These are phyloP conservation scores for Macrochelys suwanniensis DNA, from an alignment of 2,797 vertebrate genomes.

Conservation along the genomic window DNA sequence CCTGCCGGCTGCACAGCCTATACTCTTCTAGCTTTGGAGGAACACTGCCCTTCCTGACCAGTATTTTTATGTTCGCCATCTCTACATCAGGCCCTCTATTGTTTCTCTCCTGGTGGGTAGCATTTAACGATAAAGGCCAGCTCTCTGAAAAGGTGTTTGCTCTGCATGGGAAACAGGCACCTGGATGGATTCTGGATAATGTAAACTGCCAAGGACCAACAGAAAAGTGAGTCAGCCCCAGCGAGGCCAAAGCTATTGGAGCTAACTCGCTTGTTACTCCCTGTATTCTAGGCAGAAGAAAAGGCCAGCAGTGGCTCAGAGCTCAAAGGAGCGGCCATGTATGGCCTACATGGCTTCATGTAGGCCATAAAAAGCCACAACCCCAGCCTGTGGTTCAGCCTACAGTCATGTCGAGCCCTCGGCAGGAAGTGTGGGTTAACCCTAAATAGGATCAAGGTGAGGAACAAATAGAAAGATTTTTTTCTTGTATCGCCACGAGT, in stretches of 20 bases:
- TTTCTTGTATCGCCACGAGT: conserved; percentile 53
- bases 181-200: not conserved
- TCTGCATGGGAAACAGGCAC: conserved; percentile 61
- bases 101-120: conserved; percentile 21
- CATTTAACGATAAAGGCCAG: not conserved
- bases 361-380: conserved; percentile 18
- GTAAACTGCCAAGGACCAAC: not conserved
- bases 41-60: not conserved
- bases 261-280: conserved; percentile 10
- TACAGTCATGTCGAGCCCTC: not conserved
- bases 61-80: not conserved
- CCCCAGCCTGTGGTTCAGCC: not conserved
- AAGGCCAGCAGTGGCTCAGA: conserved; percentile 13
- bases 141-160: conserved; percentile 51
- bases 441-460: conserved; percentile 43
- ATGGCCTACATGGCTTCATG: not conserved
- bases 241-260: conserved; percentile 42
- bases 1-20: not conserved
- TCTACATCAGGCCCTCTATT: conserved; percentile 7
- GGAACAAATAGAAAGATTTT: conserved; percentile 68
- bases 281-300: conserved; percentile 42
- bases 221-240: conserved; percentile 12
- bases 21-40: not conserved
- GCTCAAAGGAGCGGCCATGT: not conserved
- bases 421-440: conserved; percentile 48